Evolutionary conservation across 2,888 invertebrate species (phyloP), one percentile per base, ranked within the genome.

Genomic region (Strigamia crassipes): DNA sequence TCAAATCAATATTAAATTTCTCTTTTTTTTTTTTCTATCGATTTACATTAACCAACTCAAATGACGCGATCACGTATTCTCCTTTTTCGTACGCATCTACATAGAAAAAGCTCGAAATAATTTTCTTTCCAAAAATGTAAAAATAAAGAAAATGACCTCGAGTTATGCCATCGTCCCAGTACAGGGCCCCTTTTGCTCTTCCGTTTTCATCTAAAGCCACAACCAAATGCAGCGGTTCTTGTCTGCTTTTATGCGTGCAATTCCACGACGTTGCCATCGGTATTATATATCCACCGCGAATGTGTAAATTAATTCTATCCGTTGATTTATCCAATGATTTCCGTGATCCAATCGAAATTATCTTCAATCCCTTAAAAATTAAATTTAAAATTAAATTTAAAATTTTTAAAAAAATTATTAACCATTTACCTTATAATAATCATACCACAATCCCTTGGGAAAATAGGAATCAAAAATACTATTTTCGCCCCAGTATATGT

Each of bases 361-460:
- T 27, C n/a, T 78, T 18, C 15, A 38, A 13, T 13, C 15, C n/a
- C n/a, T n/a, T n/a, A n/a, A n/a, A n/a, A n/a, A n/a, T n/a, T n/a
- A n/a, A n/a, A n/a, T n/a, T n/a, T n/a, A n/a, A n/a, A n/a, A n/a
- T n/a, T n/a, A n/a, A n/a, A n/a, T n/a, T n/a, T n/a, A n/a, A n/a
- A n/a, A n/a, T n/a, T n/a, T n/a, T n/a, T n/a, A n/a, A n/a, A n/a
- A n/a, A n/a, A n/a, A n/a, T n/a, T n/a, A n/a, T n/a, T n/a, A n/a
- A n/a, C n/a, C n/a, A n/a, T n/a, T n/a, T n/a, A n/a, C 12, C 81
- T 83, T 84, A 82, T 85, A 85, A 83, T 85, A 86, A 80, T 86
- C 85, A 83, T 85, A 87, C 86, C 86, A 87, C n/a, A 84, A 78
- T 18, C 85, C 85, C 18, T 84, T 83, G 1, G 87, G 87, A 83